Conservation (phyloP, 2,888 invertebrate species). For the Rhorus exstirpatorius region DNA sequence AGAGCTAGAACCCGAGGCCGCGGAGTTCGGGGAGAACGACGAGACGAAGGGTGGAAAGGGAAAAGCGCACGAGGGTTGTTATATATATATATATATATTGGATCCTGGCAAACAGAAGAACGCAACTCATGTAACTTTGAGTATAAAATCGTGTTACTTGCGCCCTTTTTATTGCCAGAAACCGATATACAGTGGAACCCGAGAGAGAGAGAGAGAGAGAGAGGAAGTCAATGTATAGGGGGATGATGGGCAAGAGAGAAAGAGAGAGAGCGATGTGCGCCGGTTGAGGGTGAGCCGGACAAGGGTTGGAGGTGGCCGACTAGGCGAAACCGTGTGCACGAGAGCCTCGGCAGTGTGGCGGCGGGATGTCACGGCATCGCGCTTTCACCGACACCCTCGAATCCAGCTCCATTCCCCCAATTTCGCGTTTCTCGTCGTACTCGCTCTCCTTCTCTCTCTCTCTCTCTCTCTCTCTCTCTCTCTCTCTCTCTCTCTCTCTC, state of each 20-base stretch:
- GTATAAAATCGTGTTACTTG: background rate
- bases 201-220: slow-evolving; percentile 22
- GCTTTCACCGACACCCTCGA: slow-evolving; percentile 79
- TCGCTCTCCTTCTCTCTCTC: background rate
- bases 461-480: background rate
- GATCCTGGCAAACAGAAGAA: slow-evolving; percentile 15
- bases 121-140: background rate
- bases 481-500: background rate
- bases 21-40: slow-evolving; percentile 78
- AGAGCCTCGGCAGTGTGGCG: slow-evolving; percentile 69
- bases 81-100: slow-evolving; percentile 13
- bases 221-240: slow-evolving; percentile 65
- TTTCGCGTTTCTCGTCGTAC: slow-evolving; percentile 37
- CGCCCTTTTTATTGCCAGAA: slow-evolving; percentile 20
- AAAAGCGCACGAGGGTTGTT: slow-evolving; percentile 45
- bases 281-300: slow-evolving; percentile 63
- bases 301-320: slow-evolving; percentile 56
- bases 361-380: slow-evolving; percentile 82
- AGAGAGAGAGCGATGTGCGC: slow-evolving; percentile 56
- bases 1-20: slow-evolving; percentile 75
- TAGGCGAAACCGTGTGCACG: slow-evolving; percentile 66
- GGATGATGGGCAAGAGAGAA: slow-evolving; percentile 51
- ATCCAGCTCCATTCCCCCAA: slow-evolving; percentile 55
- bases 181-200: slow-evolving; percentile 7
- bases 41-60: slow-evolving; percentile 48